Conservation (phyloP, 2,797 vertebrate species). For the Helostoma temminkii region DNA sequence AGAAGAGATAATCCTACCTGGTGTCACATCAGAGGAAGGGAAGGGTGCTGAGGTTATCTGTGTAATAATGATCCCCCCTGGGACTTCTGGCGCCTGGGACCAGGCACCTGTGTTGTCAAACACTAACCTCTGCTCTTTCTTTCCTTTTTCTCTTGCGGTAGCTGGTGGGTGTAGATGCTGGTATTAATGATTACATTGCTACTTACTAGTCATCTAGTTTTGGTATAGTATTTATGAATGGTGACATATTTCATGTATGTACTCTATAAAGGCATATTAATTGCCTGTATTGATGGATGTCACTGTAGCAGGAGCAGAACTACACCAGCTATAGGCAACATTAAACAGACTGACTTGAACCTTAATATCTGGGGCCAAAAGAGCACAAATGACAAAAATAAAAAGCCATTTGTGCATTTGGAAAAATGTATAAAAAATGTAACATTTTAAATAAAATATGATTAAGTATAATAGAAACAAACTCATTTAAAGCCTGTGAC, state of each 20-base stretch:
- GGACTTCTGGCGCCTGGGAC: conserved; percentile 50
- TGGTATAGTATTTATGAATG: neutral
- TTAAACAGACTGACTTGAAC: neutral
- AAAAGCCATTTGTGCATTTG: too few relatives aligned
- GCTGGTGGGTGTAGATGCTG: neutral
- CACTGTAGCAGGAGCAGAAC: conserved; percentile 11
- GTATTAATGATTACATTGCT: too few relatives aligned
- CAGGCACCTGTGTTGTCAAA: conserved; percentile 23
- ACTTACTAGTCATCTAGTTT: neutral
- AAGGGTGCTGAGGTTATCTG: conserved; percentile 68
- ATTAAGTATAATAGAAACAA: too few relatives aligned
- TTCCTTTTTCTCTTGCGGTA: conserved; percentile 1
- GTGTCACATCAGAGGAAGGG: conserved; percentile 65
- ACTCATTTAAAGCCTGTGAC: too few relatives aligned
- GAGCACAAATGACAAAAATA: neutral
- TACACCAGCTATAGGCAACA: neutral
- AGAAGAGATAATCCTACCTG: conserved; percentile 71
- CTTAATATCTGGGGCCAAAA: neutral
- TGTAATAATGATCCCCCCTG: conserved; percentile 65
- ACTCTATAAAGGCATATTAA: neutral
- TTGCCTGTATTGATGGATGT: conserved; percentile 6
- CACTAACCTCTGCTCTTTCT: conserved; percentile 14
- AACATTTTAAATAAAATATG: too few relatives aligned
- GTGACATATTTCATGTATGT: neutral
- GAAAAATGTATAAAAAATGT: too few relatives aligned